A percentile compares a stretch with the other conserved stretches of the same genome.
Evolutionary conservation across 2,113 vertebrate species (phyloP).

Genomic region (Carollia perspicillata): DNA sequence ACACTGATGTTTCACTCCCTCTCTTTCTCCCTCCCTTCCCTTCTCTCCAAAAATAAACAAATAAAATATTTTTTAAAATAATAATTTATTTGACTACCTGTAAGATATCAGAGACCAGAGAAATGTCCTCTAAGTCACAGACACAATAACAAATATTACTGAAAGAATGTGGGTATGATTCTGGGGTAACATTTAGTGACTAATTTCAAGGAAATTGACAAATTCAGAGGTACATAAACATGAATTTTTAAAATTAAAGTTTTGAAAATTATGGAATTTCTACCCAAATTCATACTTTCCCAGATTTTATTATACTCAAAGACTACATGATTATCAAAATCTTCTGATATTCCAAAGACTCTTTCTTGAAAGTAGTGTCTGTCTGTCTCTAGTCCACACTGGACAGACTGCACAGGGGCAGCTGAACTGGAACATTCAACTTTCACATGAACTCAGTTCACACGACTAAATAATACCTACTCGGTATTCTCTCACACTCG

Average conservation of each 20-base stretch:
- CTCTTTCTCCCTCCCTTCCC: no score
- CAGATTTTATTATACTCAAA: slow-evolving; percentile 3
- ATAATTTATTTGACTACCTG: not conserved
- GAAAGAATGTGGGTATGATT: not conserved
- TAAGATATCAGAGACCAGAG: not conserved
- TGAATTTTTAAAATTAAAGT: not conserved
- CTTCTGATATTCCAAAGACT: not conserved
- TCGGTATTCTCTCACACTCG: not conserved
- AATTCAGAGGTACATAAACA: not conserved
- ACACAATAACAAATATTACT: not conserved
- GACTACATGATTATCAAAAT: slow-evolving; percentile 11
- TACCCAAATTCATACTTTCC: not conserved
- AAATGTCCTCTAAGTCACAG: not conserved
- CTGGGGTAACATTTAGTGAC: not conserved
- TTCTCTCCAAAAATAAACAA: no score
- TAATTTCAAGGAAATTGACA: not conserved
- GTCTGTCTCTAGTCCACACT: not conserved
- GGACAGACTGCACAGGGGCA: not conserved
- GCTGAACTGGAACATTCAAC: not conserved
- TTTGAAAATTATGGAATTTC: not conserved
- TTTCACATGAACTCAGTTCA: not conserved
- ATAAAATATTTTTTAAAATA: slow-evolving; percentile 41
- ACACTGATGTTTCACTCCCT: no score
- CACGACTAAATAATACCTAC: not conserved
- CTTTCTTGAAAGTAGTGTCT: not conserved